A percentile compares a stretch with the other conserved stretches of the same genome.
Conservation (phyloP, 2,888 invertebrate genomes). For the Zeuzera pyrina region DNA sequence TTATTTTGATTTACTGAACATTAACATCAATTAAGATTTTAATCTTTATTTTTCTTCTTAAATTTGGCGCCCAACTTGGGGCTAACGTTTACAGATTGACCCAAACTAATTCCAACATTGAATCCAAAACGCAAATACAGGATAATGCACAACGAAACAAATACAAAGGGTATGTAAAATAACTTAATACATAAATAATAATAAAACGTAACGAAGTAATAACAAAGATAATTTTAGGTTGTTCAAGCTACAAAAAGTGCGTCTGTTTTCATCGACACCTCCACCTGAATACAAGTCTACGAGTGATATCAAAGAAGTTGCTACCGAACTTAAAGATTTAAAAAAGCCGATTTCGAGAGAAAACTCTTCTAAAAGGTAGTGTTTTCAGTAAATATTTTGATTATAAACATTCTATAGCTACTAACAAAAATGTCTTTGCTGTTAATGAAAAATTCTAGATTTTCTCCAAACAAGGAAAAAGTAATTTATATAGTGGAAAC, state of each 20-base stretch:
- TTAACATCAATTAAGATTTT: too few species aligned
- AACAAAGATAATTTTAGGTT: slow-evolving; percentile 13
- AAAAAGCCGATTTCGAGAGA: slow-evolving; percentile 23
- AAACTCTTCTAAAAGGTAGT: slow-evolving; percentile 25
- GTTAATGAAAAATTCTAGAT: slow-evolving; percentile 1
- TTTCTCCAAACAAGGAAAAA: slow-evolving; percentile 22
- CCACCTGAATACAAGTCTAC: slow-evolving; percentile 19
- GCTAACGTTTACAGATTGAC: slow-evolving; percentile 26
- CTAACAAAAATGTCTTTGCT: too few species aligned
- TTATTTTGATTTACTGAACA: too few species aligned
- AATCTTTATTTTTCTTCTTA: too few species aligned
- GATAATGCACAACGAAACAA: slow-evolving; percentile 22
- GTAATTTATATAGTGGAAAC: slow-evolving; percentile 27
- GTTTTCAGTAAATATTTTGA: slow-evolving; percentile 2
- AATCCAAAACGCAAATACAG: slow-evolving; percentile 29
- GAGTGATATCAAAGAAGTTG: slow-evolving; percentile 25
- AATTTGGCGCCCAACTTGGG: too few species aligned
- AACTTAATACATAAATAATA: too few species aligned
- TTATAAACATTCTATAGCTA: too few species aligned
- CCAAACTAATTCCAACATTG: slow-evolving; percentile 29
- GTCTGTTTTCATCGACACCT: slow-evolving; percentile 27
- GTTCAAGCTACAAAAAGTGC: slow-evolving; percentile 29
- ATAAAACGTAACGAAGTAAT: neutral
- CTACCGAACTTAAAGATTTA: slow-evolving; percentile 37
- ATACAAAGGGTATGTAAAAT: slow-evolving; percentile 30